A percentile compares a stretch with the other conserved stretches of the same genome.
These are phyloP conservation scores for Hirtodrosophila cameraria DNA, from an alignment of 2,888 invertebrate genomes.

Conservation along the genomic window DNA sequence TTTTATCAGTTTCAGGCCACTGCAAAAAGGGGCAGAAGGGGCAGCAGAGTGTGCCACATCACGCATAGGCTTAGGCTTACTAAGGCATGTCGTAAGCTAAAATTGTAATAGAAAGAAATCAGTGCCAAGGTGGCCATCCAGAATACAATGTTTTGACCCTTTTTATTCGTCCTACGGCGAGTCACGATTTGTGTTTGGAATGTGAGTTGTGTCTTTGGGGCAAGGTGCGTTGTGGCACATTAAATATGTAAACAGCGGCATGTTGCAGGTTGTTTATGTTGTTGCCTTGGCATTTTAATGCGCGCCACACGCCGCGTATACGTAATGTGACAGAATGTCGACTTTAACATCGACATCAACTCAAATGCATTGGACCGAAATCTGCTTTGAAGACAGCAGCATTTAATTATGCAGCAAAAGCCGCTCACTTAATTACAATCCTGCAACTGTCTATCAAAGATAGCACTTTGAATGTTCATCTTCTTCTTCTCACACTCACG, in stretches of 20 bases:
- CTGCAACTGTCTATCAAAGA: constrained; percentile 13
- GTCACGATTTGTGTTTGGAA: constrained; percentile 2
- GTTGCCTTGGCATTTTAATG: constrained; percentile 55
- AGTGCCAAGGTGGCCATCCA: constrained; percentile 57
- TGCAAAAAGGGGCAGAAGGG: too few species aligned
- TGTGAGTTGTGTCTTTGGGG: constrained; percentile 36
- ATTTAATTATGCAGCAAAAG: constrained; percentile 64
- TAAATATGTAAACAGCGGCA: constrained; percentile 68
- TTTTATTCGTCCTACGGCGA: too few species aligned
- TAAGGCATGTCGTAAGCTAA: constrained; percentile 62
- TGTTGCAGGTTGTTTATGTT: constrained; percentile 54
- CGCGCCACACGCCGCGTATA: constrained; percentile 57
- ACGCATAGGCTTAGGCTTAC: too few species aligned
- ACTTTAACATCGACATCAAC: constrained; percentile 12
- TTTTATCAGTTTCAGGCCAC: constrained; percentile 66
- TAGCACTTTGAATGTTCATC: constrained; percentile 32
- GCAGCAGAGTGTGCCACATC: constrained; percentile 32
- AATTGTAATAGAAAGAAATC: constrained; percentile 71
- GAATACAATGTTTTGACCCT: constrained; percentile 69
- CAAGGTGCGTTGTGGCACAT: constrained; percentile 65
- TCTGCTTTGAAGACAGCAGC: constrained; percentile 21
- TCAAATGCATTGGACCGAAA: too few species aligned
- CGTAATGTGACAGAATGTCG: constrained; percentile 20
- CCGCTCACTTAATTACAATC: constrained; percentile 61
- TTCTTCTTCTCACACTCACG: too few species aligned